These are phyloP conservation scores for Myocastor coypus DNA, from an alignment of 2,113 vertebrate genomes.

Conservation along the genomic window DNA sequence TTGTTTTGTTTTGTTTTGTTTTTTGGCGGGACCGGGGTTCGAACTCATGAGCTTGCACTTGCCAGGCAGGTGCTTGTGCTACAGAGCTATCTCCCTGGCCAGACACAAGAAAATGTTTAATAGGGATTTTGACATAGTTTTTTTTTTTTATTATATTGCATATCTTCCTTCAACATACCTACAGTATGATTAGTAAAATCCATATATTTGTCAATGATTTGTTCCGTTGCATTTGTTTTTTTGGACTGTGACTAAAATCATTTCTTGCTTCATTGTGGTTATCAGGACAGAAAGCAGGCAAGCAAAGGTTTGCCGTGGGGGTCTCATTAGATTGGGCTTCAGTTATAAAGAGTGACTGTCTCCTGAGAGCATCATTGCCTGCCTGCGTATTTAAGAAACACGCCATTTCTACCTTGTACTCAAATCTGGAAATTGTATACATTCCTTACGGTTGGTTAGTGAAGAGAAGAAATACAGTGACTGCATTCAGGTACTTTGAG, in stretches of 20 bases:
- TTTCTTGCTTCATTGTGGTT: background rate
- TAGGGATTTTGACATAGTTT: background rate
- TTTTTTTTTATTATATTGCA: background rate
- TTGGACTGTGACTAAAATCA: background rate
- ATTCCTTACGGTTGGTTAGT: background rate
- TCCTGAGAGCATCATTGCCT: background rate
- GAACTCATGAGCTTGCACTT: no score
- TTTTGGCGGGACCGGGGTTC: no score
- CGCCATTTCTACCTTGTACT: background rate
- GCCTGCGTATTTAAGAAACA: background rate
- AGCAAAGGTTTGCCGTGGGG: background rate
- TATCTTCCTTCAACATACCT: background rate
- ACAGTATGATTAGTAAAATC: slow-evolving; percentile 1
- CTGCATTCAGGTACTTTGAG: background rate
- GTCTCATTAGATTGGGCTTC: background rate
- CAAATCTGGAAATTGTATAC: background rate
- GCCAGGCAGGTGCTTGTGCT: no score
- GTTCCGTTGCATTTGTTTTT: slow-evolving; percentile 11
- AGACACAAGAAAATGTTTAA: background rate
- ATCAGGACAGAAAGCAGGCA: background rate
- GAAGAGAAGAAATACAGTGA: background rate
- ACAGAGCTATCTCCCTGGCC: no score
- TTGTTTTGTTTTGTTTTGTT: no score
- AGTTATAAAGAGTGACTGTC: background rate
- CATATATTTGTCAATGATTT: background rate